Conservation (phyloP, 2,113 vertebrate genomes). For the Verasper variegatus region DNA sequence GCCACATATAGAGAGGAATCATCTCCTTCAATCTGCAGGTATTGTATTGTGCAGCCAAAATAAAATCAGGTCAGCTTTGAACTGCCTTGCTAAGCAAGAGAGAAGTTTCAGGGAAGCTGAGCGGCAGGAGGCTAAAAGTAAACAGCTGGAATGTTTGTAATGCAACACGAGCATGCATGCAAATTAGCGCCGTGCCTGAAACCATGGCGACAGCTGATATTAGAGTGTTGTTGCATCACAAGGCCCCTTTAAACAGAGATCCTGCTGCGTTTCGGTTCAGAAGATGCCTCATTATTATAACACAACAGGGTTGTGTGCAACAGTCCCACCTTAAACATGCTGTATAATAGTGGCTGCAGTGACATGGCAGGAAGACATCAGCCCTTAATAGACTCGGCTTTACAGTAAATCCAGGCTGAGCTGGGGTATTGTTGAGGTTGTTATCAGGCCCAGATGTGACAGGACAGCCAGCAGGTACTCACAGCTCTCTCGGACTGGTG, state of each 20-base stretch:
- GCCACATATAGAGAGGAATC: slow-evolving; percentile 49
- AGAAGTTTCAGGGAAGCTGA: slow-evolving; percentile 20
- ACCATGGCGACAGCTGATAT: slow-evolving; percentile 9
- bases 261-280: not conserved
- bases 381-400: slow-evolving; percentile 37
- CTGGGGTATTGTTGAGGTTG: slow-evolving; percentile 28
- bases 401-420: slow-evolving; percentile 48
- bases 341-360: not conserved
- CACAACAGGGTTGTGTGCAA: too few species aligned
- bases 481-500: slow-evolving; percentile 20
- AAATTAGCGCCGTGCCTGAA: not conserved
- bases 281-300: not conserved
- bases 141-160: slow-evolving; percentile 48
- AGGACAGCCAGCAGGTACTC: slow-evolving; percentile 50
- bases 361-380: slow-evolving; percentile 50
- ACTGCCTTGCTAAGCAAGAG: slow-evolving; percentile 21
- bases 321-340: not conserved
- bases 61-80: slow-evolving; percentile 61
- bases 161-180: not conserved
- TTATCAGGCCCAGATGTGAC: slow-evolving; percentile 48
- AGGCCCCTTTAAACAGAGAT: not conserved
- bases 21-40: slow-evolving; percentile 54
- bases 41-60: slow-evolving; percentile 47
- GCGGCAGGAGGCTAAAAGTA: slow-evolving; percentile 22
- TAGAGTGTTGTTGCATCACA: slow-evolving; percentile 1